phyloP scores from a whole-genome alignment of 2,113 vertebrate species.

The Cephalopholis sonnerati region DNA sequence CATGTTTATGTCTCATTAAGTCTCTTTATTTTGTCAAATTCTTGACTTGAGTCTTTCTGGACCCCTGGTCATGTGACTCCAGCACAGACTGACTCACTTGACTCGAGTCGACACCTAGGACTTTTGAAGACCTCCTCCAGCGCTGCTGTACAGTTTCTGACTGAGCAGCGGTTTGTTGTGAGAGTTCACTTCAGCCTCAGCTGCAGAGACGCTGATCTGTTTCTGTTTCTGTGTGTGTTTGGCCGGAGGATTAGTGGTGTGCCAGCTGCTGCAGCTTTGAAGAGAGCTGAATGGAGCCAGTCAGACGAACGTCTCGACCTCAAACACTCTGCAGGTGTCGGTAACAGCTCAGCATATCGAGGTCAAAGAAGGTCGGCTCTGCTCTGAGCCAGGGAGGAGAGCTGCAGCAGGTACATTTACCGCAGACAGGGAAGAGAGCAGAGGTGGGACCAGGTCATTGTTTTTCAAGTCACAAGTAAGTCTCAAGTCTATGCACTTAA shows the following conservation, averaged over 20 bases:
- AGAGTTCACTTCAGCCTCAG: neutral
- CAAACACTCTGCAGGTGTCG: neutral
- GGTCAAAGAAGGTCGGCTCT: neutral
- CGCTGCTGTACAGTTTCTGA: neutral
- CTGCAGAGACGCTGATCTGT: constrained; percentile 6
- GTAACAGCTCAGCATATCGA: neutral
- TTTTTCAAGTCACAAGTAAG: too few relatives aligned
- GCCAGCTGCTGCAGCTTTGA: constrained; percentile 55
- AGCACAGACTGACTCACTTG: neutral
- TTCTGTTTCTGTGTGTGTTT: neutral
- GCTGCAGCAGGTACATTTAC: neutral
- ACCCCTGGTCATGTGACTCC: neutral
- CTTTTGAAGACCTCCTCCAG: neutral
- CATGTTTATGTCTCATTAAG: too few relatives aligned
- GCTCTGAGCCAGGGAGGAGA: neutral
- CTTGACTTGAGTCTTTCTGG: neutral
- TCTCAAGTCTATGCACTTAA: too few relatives aligned
- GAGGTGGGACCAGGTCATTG: too few relatives aligned
- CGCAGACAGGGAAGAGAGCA: too few relatives aligned
- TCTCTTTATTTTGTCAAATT: neutral
- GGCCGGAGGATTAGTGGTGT: constrained; percentile 12
- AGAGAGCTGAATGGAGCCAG: constrained; percentile 52
- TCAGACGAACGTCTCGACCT: constrained; percentile 1
- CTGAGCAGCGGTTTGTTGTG: constrained; percentile 10
- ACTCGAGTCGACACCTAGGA: too few relatives aligned